Base-by-base conservation (phyloP, 2,113 vertebrate genomes). In the Stercorarius parasiticus region DNA sequence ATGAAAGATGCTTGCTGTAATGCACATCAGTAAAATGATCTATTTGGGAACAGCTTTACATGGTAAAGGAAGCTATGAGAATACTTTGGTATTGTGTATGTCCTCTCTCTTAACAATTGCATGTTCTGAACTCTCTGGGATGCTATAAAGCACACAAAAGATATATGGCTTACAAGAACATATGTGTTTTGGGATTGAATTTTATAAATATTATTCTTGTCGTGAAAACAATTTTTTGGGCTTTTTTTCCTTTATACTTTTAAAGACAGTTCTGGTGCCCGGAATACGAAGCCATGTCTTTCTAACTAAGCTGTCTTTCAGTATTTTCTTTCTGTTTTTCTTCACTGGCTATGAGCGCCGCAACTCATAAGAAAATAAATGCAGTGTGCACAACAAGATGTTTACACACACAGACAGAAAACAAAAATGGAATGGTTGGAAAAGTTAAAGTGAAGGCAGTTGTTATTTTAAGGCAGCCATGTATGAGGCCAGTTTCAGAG, bases 1-100 rank as follows among this genome's bases (percentile, higher is more conserved):
- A 69, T 97, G 93, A 91, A 96, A 97, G 92, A 94, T 92, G 84
- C 95, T 97, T 97, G 94, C 89, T 93, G 84, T 97, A 98, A 96
- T 92, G 69, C 76, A 95, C 92, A 96, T 97, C 95, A 97, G 90
- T 97, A 97, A 98, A 97, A 94, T 96, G 83, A 93, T 94, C 90
- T 97, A 61, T 97, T 97, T 96, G 90, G 94, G 82, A 97, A 76
- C 50, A 92, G 79, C 91, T 96, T 97, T 97, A 94, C 86, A 72
- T 95, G 86, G 59, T 82, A 96, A 95, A 96, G 92, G 95, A 96
- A 94, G 62, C 91, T 84, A 21, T 88, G 88, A 96, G 88, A 97
- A 95, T 96, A 91, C 78, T 96, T 96, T 26, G n/a, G 74, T 93
- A 81, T 95, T 96, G 82, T 91, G 26, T 88, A 86, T 77, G 53